Evolutionary conservation across 2,113 vertebrate species (phyloP).

Genomic region (Henicopernis longicauda): DNA sequence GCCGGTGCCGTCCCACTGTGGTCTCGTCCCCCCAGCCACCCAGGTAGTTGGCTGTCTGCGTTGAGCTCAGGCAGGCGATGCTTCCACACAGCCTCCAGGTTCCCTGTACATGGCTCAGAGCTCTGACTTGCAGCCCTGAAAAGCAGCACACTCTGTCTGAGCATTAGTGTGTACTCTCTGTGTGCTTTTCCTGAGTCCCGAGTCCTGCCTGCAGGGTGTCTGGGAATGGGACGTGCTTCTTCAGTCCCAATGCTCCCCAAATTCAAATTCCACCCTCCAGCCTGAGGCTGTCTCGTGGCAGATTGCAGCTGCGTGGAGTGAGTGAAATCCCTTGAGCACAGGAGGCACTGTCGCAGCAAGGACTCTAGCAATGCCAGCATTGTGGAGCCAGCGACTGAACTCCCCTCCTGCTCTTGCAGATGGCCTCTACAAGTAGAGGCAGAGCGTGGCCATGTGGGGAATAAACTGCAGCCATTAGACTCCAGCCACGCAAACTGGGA

Average conservation of each 20-base stretch:
- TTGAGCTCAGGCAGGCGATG: fast-evolving
- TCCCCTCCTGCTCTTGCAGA: constrained; percentile 7
- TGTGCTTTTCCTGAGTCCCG: not conserved
- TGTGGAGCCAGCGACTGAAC: not conserved
- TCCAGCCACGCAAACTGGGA: not conserved
- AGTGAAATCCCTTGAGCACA: not conserved
- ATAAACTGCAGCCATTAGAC: constrained; percentile 36
- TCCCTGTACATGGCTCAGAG: fast-evolving
- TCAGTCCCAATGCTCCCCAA: not conserved
- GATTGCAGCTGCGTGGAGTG: fast-evolving
- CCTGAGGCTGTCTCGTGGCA: not conserved
- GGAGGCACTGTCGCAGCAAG: not conserved
- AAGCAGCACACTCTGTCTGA: fast-evolving
- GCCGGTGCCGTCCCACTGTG: fast-evolving
- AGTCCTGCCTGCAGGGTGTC: fast-evolving
- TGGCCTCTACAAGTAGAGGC: not conserved
- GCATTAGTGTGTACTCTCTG: fast-evolving
- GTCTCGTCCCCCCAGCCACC: fast-evolving
- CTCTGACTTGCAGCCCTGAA: not conserved
- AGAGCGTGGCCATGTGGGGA: not conserved
- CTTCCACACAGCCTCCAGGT: not conserved
- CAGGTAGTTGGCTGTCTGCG: not conserved
- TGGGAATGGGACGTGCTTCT: not conserved
- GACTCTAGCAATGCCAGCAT: not conserved
- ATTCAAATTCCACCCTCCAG: not conserved